phyloP scores from a whole-genome alignment of 2,113 vertebrate species.

The Gopherus flavomarginatus region DNA sequence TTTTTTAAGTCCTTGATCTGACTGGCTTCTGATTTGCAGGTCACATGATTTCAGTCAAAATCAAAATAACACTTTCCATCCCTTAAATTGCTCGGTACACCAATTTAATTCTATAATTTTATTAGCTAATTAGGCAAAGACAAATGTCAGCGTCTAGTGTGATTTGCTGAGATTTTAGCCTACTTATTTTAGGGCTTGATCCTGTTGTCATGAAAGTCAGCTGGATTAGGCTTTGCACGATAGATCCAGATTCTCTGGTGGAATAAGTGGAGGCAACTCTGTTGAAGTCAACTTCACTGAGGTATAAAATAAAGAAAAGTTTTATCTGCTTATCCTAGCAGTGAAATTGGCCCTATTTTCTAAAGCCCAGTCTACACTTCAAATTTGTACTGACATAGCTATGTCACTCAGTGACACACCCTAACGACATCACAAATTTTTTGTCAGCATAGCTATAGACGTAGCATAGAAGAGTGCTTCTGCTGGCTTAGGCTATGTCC shows the following conservation, averaged over 20 bases:
- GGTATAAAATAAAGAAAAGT: conserved; percentile 44
- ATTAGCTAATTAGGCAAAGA: neutral
- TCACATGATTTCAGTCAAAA: neutral
- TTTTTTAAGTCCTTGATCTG: neutral
- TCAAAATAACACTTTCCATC: neutral
- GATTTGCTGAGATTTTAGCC: neutral
- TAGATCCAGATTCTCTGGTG: conserved; percentile 34
- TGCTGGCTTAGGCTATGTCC: neutral
- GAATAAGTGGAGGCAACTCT: conserved; percentile 26
- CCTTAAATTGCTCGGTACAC: neutral
- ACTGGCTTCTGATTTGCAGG: neutral
- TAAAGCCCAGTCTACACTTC: neutral
- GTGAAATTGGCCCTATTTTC: conserved; percentile 21
- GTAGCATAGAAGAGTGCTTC: neutral
- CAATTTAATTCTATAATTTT: neutral
- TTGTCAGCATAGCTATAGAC: neutral
- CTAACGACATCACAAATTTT: neutral
- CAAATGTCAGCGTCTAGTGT: conserved; percentile 10
- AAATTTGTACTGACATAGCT: neutral
- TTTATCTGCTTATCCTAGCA: conserved; percentile 30
- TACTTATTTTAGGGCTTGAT: conserved; percentile 12
- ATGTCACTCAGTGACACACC: neutral
- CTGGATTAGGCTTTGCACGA: conserved; percentile 50
- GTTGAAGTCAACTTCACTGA: conserved; percentile 45
- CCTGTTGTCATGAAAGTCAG: conserved; percentile 43